These are phyloP conservation scores for Agrochola circellaris DNA, from an alignment of 2,888 invertebrate species.

Conservation along the genomic window DNA sequence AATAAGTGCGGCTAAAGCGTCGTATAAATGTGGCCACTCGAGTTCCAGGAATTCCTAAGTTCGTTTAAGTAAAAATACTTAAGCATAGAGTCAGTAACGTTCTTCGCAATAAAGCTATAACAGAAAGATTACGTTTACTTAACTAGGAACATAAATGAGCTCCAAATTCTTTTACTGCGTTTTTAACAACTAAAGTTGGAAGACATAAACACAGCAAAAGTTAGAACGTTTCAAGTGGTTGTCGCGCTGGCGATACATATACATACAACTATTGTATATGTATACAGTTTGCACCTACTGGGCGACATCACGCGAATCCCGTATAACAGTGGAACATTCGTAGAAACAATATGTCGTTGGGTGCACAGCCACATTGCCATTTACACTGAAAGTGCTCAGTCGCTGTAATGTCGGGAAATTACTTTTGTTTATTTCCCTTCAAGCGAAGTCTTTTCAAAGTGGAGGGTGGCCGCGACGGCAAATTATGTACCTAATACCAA, in stretches of 20 bases:
- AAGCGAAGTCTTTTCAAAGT: constrained; percentile 67
- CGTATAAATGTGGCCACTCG: constrained; percentile 55
- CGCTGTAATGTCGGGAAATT: constrained; percentile 74
- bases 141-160: constrained; percentile 48
- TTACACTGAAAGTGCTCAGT: constrained; percentile 76
- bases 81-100: constrained; percentile 38
- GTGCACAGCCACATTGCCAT: constrained; percentile 74
- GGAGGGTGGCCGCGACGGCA: constrained; percentile 55
- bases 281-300: constrained; percentile 64
- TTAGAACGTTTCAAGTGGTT: constrained; percentile 51
- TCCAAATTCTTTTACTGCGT: constrained; percentile 44
- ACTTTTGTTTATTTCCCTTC: constrained; percentile 75
- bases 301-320: constrained; percentile 77
- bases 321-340: constrained; percentile 75
- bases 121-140: constrained; percentile 33
- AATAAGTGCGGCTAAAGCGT: constrained; percentile 49
- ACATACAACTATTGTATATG: constrained; percentile 61
- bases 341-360: constrained; percentile 78
- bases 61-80: constrained; percentile 47
- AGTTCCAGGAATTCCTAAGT: constrained; percentile 48
- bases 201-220: constrained; percentile 37
- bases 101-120: constrained; percentile 31
- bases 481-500: constrained; percentile 64
- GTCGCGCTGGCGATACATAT: constrained; percentile 12
- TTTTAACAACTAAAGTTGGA: constrained; percentile 52